phyloP scores from a whole-genome alignment of 2,797 vertebrate genomes.

The Zonotrichia albicollis region DNA sequence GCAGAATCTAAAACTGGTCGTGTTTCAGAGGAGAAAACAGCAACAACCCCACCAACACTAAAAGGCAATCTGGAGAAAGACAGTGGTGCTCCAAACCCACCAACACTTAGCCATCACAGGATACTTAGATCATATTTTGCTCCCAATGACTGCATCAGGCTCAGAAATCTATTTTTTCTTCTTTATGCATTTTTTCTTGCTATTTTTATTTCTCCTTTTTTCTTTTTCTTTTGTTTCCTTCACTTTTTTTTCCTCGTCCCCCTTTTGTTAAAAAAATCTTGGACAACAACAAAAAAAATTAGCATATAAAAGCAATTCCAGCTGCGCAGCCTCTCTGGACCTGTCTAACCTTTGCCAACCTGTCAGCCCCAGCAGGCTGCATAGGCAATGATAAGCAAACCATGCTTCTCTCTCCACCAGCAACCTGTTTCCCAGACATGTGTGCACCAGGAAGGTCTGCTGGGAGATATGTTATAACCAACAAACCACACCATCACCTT shows the following conservation, averaged over 20 bases:
- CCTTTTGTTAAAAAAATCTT: not conserved
- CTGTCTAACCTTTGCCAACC: not conserved
- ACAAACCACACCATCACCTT: not conserved
- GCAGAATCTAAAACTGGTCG: not conserved
- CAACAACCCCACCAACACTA: not conserved
- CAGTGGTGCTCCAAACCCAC: not conserved
- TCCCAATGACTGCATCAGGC: not conserved
- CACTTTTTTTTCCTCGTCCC: accelerated
- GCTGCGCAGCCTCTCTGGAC: not conserved
- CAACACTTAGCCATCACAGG: not conserved
- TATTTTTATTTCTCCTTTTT: not conserved
- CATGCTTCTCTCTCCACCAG: not conserved
- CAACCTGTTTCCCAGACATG: not conserved
- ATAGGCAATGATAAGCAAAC: not conserved
- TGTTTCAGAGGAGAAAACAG: not conserved
- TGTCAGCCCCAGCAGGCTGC: not conserved
- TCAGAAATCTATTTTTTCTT: not conserved
- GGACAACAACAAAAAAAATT: not conserved
- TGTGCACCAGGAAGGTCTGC: not conserved
- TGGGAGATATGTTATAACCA: not conserved
- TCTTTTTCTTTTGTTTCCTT: accelerated
- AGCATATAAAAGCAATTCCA: not conserved
- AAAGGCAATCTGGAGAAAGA: not conserved
- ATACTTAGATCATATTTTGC: not conserved
- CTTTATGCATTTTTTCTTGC: accelerated